A percentile compares a stretch with the other conserved stretches of the same genome.
These are phyloP conservation scores for Rutpela maculata DNA, from an alignment of 2,888 invertebrate species.

Conservation along the genomic window DNA sequence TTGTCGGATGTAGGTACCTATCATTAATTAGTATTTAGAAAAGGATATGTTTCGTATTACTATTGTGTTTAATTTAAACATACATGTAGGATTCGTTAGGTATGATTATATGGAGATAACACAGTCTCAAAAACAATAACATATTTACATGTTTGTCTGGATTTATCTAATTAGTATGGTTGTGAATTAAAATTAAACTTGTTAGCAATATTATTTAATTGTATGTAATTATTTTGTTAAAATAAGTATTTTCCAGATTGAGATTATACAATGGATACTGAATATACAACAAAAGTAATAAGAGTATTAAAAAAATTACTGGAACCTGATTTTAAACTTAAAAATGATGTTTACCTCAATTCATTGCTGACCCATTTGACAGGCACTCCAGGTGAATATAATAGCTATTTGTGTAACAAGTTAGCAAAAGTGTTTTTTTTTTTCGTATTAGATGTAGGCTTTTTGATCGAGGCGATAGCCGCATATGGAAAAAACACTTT, in stretches of 20 bases:
- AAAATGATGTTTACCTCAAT: slow-evolving; percentile 81
- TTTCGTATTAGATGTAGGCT: too few species aligned
- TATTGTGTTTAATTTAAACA: neutral
- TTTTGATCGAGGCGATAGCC: too few species aligned
- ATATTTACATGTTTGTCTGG: neutral
- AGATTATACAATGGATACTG: slow-evolving; percentile 35
- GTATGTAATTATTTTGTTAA: neutral
- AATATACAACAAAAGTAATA: slow-evolving; percentile 75
- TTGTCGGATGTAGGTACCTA: neutral
- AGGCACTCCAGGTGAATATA: slow-evolving; percentile 74
- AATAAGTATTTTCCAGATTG: slow-evolving; percentile 29
- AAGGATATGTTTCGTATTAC: neutral
- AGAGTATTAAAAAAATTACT: slow-evolving; percentile 78
- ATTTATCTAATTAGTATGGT: slow-evolving; percentile 1
- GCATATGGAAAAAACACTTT: too few species aligned
- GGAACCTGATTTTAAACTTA: slow-evolving; percentile 77
- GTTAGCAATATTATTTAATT: neutral
- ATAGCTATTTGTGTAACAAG: neutral
- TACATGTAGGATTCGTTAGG: neutral
- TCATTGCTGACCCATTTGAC: slow-evolving; percentile 79
- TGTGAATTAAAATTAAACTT: neutral
- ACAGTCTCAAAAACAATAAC: neutral
- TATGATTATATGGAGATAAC: neutral
- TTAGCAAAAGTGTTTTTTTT: too few species aligned
- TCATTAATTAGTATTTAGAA: neutral